Evolutionary conservation across 1,140 invertebrate species (phyloP).

Genomic region (Nebria ingens): DNA sequence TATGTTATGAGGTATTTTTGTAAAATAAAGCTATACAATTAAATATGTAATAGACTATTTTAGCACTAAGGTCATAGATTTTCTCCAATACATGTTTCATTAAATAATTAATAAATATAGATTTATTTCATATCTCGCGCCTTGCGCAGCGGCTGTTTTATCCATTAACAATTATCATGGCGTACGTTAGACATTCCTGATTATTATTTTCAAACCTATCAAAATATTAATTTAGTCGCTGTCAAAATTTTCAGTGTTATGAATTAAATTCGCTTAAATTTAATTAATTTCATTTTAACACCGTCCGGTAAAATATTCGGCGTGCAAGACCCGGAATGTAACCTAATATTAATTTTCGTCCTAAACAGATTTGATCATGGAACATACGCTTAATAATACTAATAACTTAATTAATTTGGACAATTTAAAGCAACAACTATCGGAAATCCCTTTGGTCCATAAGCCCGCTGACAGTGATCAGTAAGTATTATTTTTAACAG

Average conservation of each 20-base stretch:
- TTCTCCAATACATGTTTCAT: background rate
- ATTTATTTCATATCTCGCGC: background rate
- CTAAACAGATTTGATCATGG: background rate
- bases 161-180: background rate
- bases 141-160: background rate
- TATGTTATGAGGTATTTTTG: too few species aligned
- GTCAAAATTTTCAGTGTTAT: constrained; percentile 4
- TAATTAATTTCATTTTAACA: background rate
- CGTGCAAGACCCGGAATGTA: background rate
- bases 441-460: background rate
- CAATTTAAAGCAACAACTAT: constrained; percentile 1
- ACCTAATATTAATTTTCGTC: background rate
- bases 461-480: background rate
- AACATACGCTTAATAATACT: background rate
- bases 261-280: background rate
- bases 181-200: background rate
- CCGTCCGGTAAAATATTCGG: background rate
- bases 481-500: background rate
- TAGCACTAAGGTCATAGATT: background rate
- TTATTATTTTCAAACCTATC: too few species aligned
- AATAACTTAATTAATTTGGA: background rate
- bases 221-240: background rate
- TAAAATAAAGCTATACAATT: too few species aligned
- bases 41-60: background rate
- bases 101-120: background rate